Evolutionary conservation across 2,888 invertebrate genomes (phyloP).

Genomic region (Plebejus argus): DNA sequence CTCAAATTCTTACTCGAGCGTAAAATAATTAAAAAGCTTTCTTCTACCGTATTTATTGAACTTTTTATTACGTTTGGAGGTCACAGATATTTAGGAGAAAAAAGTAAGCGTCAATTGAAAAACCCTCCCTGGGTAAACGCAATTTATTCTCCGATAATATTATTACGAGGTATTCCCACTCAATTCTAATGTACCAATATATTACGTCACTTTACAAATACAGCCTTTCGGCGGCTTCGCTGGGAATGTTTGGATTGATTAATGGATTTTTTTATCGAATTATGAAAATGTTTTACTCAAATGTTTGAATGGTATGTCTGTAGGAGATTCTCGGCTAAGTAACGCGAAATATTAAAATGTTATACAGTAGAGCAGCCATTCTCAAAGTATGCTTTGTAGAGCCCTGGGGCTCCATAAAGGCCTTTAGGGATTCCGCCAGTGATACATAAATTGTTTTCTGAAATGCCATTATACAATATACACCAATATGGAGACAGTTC

Average conservation of each 20-base stretch:
- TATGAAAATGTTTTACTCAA: neutral
- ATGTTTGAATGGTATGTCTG: neutral
- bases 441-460: too few species aligned
- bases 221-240: neutral
- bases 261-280: slow-evolving; percentile 15
- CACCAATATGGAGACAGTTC: too few species aligned
- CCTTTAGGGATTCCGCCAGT: too few species aligned
- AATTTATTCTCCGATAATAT: slow-evolving; percentile 20
- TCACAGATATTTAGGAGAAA: neutral
- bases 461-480: too few species aligned
- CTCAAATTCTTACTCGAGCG: neutral
- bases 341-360: neutral
- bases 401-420: too few species aligned
- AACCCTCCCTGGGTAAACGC: neutral
- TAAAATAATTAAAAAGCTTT: neutral
- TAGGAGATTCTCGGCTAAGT: neutral
- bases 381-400: too few species aligned
- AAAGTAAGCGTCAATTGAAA: neutral
- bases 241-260: neutral
- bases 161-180: slow-evolving; percentile 1
- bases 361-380: too few species aligned
- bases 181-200: slow-evolving; percentile 25
- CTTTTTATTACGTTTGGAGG: neutral
- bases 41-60: neutral
- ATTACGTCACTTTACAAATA: slow-evolving; percentile 23